Evolutionary conservation across 2,888 invertebrate genomes (phyloP), one percentile per base, ranked within the genome.

Genomic region (Dasysyrphus albostriatus): DNA sequence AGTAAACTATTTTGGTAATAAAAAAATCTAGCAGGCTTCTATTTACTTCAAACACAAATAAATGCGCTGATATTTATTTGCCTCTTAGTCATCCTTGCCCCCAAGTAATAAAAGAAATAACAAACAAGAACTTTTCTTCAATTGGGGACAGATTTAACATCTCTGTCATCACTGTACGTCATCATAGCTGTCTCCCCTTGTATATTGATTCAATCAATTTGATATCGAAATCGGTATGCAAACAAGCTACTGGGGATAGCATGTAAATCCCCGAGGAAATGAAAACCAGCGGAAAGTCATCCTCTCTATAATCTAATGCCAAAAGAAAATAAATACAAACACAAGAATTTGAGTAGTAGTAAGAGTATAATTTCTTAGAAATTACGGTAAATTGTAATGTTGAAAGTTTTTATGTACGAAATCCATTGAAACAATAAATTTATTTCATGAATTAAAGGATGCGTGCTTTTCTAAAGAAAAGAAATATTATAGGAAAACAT

Each of bases 201-300:
- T 61, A 90, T 90, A 90, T 90, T 90, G 90, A 90, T 89, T 89
- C 89, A 90, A 89, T 90, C 89, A 90, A 90, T 89, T 90, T 88
- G 88, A 88, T 89, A 89, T 89, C 88, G 89, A 88, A 89, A 88
- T 89, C 89, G 89, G 88, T 89, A 89, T 89, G 89, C 89, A 90
- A 90, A 90, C 88, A 90, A 88, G 89, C 83, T 77, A 58, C 49
- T 49, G 65, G 83, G 87, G 82, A 82, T 78, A 72, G 58, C 12
- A 32, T 54, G 8, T 44, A 29, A 75, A 54, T 70, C 74, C 85
- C 81, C 74, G 74, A 51, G 81, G 81, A 85, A 74, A 74, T 81
- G 77, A 47, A 77, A 34, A 63, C 73, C 58, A 70, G 16, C 81
- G 24, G 37, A 73, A 61, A 69, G 67, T 56, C 67, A 49, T 72